phyloP scores from a whole-genome alignment of 2,888 invertebrate species.

The Mactromeris polynyma region DNA sequence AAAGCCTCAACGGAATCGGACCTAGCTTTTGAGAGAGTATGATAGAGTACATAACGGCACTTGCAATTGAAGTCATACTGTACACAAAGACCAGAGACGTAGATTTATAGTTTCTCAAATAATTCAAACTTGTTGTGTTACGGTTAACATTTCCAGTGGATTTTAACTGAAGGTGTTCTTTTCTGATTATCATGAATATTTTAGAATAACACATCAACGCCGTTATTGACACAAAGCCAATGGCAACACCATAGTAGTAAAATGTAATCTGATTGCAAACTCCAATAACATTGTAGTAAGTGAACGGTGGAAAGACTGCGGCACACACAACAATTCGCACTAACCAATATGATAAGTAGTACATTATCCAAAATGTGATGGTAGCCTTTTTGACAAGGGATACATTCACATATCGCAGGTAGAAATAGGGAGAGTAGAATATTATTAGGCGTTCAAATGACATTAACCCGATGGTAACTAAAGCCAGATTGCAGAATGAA shows the following conservation, averaged over 20 bases:
- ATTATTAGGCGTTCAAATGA: conserved; percentile 51
- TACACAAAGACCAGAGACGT: conserved; percentile 55
- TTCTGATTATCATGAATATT: conserved; percentile 45
- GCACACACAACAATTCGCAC: conserved; percentile 42
- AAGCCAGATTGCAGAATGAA: conserved; percentile 37
- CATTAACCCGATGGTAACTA: conserved; percentile 51
- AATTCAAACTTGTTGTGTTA: conserved; percentile 10
- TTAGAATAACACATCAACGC: conserved; percentile 32
- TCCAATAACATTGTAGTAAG: conserved; percentile 44
- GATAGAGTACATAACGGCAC: conserved; percentile 31
- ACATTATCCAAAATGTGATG: conserved; percentile 28
- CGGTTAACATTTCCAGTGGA: background rate
- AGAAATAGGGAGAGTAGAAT: conserved; percentile 46
- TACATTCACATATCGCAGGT: conserved; percentile 26
- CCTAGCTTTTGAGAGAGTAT: conserved; percentile 23
- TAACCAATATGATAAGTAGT: conserved; percentile 28
- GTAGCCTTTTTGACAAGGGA: conserved; percentile 16
- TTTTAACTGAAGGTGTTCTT: background rate
- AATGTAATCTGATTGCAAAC: conserved; percentile 36
- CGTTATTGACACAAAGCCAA: conserved; percentile 6
- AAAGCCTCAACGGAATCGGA: conserved; percentile 19
- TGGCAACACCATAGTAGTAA: conserved; percentile 26
- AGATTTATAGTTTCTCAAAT: conserved; percentile 38
- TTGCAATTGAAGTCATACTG: conserved; percentile 27
- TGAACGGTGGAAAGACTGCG: background rate